Base-by-base conservation (phyloP, 2,113 vertebrate genomes). In the Gopherus evgoodei region DNA sequence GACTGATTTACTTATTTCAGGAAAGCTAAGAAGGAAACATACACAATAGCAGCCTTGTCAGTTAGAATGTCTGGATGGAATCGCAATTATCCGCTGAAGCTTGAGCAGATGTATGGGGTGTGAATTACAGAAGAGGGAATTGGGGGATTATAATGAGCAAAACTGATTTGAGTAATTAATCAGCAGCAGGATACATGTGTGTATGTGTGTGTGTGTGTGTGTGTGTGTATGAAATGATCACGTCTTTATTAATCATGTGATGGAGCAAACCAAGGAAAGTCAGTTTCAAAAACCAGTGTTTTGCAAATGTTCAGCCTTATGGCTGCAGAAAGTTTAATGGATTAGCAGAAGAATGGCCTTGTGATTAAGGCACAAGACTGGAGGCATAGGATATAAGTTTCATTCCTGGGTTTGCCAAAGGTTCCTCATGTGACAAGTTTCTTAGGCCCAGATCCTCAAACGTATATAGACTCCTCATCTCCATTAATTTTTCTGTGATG, bases 21-120 rank as follows among this genome's bases (percentile, higher is more conserved):
- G 89, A 86, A 87, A 87, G 90, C 88, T 91, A 80, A 82, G 89
- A 93, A 56, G 83, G 59, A 91, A 93, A 94, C 90, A 94, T 92
- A 54, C 75, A 97, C 91, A 97, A 97, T 90, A 93, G 85, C 83
- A 95, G 76, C 83, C 91, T 96, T 97, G 92, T 97, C 87, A 90
- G 53, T 59, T 75, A 50, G 62, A 96, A 93, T 91, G 84, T 94
- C 95, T 97, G 95, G 94, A 88, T 93, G 96, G 96, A 97, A 94
- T 94, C 94, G 94, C 91, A 95, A 96, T 97, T 96, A 95, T 81
- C 89, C 59, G 78, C 89, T 96, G 94, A 94, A 92, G 84, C 94
- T 94, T 80, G 86, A 97, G 94, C 94, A 96, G 94, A 96, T 96
- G 95, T 93, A 96, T 96, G 95, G 93, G 95, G 94, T 94, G 91